Conservation (phyloP, 2,888 invertebrate genomes). For the Ornithoptera alexandrae region DNA sequence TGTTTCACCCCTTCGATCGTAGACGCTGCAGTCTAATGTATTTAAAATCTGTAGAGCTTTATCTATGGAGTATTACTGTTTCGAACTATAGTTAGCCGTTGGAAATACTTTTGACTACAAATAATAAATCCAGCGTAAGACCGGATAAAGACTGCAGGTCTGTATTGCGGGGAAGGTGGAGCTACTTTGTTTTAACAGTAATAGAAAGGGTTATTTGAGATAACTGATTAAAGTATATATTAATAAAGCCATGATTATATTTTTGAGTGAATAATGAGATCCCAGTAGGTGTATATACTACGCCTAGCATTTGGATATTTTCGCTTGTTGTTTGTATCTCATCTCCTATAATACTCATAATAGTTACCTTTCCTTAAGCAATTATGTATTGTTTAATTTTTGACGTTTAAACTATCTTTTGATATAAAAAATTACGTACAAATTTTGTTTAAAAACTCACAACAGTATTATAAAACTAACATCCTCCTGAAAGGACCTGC, state of each 20-base stretch:
- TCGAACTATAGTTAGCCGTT: conserved; percentile 71
- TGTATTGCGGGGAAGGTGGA: conserved; percentile 59
- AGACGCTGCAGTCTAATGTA: conserved; percentile 71
- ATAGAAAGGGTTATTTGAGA: background rate
- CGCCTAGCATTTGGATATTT: background rate
- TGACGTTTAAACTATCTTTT: background rate
- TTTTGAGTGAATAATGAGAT: background rate
- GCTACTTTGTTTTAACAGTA: conserved; percentile 14
- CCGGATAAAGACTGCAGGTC: conserved; percentile 60
- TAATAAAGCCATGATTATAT: background rate
- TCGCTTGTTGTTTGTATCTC: no score
- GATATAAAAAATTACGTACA: background rate
- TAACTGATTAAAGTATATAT: background rate
- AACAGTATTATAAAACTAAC: conserved; percentile 46
- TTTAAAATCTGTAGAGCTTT: conserved; percentile 77
- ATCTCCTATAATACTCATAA: background rate
- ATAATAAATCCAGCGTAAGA: conserved; percentile 74
- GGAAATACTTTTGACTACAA: conserved; percentile 76
- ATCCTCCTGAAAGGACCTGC: conserved; percentile 36
- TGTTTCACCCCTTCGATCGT: conserved; percentile 53
- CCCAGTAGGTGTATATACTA: background rate
- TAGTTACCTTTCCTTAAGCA: background rate
- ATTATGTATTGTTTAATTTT: no score
- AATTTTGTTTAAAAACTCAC: conserved; percentile 26
- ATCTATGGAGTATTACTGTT: conserved; percentile 78